Evolutionary conservation across 23 tunicate species (phyloP).

Genomic region (Halocynthia aurantium): DNA sequence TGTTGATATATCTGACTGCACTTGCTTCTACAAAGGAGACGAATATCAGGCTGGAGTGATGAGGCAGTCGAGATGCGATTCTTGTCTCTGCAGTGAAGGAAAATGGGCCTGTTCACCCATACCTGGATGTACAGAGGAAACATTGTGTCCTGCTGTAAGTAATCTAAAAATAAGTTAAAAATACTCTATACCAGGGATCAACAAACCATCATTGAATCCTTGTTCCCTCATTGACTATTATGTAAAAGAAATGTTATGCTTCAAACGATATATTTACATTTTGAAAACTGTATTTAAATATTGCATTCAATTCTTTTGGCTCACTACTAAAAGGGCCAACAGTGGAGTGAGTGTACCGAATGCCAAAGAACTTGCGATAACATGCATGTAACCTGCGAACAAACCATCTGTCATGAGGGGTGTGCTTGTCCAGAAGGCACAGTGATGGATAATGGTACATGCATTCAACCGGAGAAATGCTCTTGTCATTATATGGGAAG

Average conservation of each 20-base stretch:
- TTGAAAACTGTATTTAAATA: too few relatives aligned
- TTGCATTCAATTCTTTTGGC: too few relatives aligned
- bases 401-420: slow-evolving; percentile 67
- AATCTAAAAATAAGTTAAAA: background rate
- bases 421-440: slow-evolving; percentile 77
- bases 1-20: slow-evolving; percentile 39
- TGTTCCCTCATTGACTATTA: background rate
- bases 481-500: slow-evolving; percentile 70
- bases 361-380: slow-evolving; percentile 87
- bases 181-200: too few relatives aligned
- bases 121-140: slow-evolving; percentile 57
- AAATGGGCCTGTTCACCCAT: slow-evolving; percentile 57
- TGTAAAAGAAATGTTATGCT: too few relatives aligned
- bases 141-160: slow-evolving; percentile 64
- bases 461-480: slow-evolving; percentile 48
- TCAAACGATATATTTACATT: too few relatives aligned
- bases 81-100: slow-evolving; percentile 61
- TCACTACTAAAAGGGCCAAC: slow-evolving; percentile 33
- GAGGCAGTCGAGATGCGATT: slow-evolving; percentile 59
- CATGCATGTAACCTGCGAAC: slow-evolving; percentile 65
- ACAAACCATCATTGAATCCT: background rate
- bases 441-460: slow-evolving; percentile 46
- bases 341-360: slow-evolving; percentile 85
- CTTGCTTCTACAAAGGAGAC: slow-evolving; percentile 56
- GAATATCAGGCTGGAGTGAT: slow-evolving; percentile 51